phyloP scores from a whole-genome alignment of 2,113 vertebrate species.

The Trachemys scripta region DNA sequence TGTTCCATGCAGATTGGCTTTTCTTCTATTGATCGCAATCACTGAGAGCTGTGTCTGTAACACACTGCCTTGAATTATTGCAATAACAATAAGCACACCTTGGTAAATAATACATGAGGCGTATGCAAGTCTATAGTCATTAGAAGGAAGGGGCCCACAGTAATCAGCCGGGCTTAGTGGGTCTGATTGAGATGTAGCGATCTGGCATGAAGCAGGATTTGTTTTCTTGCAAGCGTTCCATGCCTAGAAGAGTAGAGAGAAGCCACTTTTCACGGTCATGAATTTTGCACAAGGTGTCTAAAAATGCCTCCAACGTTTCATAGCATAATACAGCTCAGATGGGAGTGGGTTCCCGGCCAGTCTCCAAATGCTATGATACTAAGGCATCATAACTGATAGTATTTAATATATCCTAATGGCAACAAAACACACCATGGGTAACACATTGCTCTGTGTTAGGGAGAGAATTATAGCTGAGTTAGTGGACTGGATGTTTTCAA shows the following conservation, averaged over 20 bases:
- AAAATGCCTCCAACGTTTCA: conserved; percentile 31
- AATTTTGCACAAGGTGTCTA: conserved; percentile 46
- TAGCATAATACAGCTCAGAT: conserved; percentile 26
- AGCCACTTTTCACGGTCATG: neutral
- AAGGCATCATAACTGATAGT: conserved; percentile 41
- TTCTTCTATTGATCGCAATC: conserved; percentile 73
- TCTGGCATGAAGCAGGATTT: neutral
- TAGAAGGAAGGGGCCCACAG: conserved; percentile 48
- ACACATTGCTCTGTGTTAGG: conserved; percentile 45
- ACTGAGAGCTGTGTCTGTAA: conserved; percentile 68
- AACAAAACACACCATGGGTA: conserved; percentile 28
- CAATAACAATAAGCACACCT: conserved; percentile 71
- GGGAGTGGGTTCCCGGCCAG: conserved; percentile 26
- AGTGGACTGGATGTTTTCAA: conserved; percentile 69
- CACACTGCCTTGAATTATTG: conserved; percentile 78
- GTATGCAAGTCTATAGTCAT: conserved; percentile 68
- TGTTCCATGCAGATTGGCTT: conserved; percentile 68
- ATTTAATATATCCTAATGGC: conserved; percentile 61
- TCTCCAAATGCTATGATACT: conserved; percentile 57
- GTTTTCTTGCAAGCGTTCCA: conserved; percentile 20
- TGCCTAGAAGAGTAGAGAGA: neutral
- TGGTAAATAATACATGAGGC: conserved; percentile 73
- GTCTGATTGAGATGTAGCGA: conserved; percentile 7
- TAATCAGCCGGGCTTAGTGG: conserved; percentile 27
- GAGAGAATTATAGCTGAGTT: conserved; percentile 50